A percentile compares a stretch with the other conserved stretches of the same genome.
These are phyloP conservation scores for Portunus trituberculatus DNA, from an alignment of 1,140 invertebrate genomes.

Conservation along the genomic window DNA sequence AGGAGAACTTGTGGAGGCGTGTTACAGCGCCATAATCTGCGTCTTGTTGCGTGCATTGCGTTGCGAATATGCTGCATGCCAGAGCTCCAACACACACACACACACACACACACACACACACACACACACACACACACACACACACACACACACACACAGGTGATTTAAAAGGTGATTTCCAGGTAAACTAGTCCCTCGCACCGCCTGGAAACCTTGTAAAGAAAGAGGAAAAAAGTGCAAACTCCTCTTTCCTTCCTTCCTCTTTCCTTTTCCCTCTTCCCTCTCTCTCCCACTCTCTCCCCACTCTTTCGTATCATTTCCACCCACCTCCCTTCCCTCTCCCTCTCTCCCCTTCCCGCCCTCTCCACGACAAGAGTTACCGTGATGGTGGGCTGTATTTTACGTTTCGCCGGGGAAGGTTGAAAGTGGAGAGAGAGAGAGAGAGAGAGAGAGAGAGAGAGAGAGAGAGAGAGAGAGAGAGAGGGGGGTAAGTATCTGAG, in stretches of 20 bases:
- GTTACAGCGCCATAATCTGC: not conserved
- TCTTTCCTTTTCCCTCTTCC: not conserved
- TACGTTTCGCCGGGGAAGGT: not conserved
- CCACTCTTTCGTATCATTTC: not conserved
- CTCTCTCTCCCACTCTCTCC: too few relatives aligned
- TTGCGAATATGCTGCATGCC: too few relatives aligned
- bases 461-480: too few relatives aligned
- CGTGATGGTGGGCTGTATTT: not conserved
- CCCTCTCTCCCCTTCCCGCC: not conserved
- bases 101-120: not conserved
- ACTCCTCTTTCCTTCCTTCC: not conserved
- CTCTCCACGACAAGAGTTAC: not conserved
- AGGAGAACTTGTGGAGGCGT: not conserved
- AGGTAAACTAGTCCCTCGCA: too few relatives aligned
- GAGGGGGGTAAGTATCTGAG: not conserved
- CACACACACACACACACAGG: too few relatives aligned
- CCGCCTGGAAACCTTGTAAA: too few relatives aligned
- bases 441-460: too few relatives aligned
- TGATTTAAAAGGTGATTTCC: too few relatives aligned
- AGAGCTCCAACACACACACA: not conserved
- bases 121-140: too few relatives aligned
- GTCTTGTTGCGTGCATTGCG: not conserved
- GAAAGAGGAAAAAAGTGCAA: too few relatives aligned
- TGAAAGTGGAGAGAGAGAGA: not conserved
- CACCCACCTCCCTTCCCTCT: not conserved